phyloP scores from a whole-genome alignment of 2,113 vertebrate species.

The Bostrychus sinensis region DNA sequence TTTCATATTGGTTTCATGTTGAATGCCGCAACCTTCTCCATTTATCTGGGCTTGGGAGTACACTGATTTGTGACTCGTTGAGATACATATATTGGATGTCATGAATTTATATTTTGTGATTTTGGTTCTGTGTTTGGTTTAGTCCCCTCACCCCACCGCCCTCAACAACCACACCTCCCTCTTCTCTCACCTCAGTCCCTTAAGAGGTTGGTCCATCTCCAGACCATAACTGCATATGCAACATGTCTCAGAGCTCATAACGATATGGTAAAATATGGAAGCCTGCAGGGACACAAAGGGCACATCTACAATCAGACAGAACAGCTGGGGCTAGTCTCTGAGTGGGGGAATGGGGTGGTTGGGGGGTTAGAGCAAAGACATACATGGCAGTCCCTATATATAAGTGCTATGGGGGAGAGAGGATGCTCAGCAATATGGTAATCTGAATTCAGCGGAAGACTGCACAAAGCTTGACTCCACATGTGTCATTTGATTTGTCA shows the following conservation, averaged over 20 bases:
- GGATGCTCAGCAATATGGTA: constrained; percentile 17
- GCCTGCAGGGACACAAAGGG: constrained; percentile 58
- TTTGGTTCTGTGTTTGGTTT: not conserved
- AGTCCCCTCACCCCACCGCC: not conserved
- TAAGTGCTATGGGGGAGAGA: constrained; percentile 2
- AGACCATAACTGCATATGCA: constrained; percentile 44
- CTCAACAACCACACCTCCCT: not conserved
- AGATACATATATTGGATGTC: no score
- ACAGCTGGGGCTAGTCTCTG: constrained; percentile 41
- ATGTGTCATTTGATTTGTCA: constrained; percentile 50
- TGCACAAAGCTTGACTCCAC: constrained; percentile 4
- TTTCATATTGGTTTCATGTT: no score
- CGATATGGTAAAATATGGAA: constrained; percentile 76
- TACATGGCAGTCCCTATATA: constrained; percentile 33
- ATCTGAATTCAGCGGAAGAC: constrained; percentile 44
- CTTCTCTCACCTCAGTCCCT: constrained; percentile 6
- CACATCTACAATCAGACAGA: constrained; percentile 53
- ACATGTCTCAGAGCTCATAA: constrained; percentile 47
- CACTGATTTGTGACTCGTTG: no score
- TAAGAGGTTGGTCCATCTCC: constrained; percentile 2
- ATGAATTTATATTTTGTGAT: not conserved
- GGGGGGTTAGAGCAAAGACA: constrained; percentile 26
- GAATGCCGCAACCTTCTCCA: no score
- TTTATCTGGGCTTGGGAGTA: no score
- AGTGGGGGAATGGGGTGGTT: not conserved